Conservation (phyloP, 2,888 invertebrate genomes). For the Parapristionchus giblindavisi region DNA sequence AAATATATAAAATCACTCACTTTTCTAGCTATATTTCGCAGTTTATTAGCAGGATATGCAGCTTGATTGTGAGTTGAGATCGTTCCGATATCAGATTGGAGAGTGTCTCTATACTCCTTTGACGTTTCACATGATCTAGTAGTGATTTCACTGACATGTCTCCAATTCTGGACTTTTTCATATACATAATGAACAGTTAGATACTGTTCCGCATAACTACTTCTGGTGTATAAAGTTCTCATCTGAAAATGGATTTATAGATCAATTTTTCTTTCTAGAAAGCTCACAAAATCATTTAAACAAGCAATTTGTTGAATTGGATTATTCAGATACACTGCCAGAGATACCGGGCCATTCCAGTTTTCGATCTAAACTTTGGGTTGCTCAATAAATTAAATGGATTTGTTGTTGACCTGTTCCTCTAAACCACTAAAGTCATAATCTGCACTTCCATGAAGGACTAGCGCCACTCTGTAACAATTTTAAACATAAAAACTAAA, state of each 20-base stretch:
- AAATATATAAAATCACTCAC: background rate
- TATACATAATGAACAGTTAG: conserved; percentile 3
- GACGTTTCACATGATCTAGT: background rate
- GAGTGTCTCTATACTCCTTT: background rate
- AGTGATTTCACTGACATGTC: background rate
- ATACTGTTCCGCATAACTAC: background rate
- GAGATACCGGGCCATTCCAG: conserved; percentile 6
- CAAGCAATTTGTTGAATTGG: background rate
- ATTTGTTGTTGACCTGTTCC: background rate
- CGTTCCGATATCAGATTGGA: too few species aligned
- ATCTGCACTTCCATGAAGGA: background rate
- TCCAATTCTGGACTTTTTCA: background rate
- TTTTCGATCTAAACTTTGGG: background rate
- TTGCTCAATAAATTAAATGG: background rate
- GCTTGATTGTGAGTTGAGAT: background rate
- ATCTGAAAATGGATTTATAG: background rate
- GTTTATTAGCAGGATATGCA: background rate
- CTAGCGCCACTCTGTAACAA: background rate
- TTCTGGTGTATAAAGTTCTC: background rate
- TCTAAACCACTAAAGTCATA: background rate
- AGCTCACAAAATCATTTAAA: background rate
- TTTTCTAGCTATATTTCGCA: background rate
- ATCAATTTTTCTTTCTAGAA: background rate
- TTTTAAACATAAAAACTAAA: background rate
- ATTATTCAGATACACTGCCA: background rate